Conservation (phyloP, 2,888 invertebrate genomes). For the Hipparchia sbordonii region DNA sequence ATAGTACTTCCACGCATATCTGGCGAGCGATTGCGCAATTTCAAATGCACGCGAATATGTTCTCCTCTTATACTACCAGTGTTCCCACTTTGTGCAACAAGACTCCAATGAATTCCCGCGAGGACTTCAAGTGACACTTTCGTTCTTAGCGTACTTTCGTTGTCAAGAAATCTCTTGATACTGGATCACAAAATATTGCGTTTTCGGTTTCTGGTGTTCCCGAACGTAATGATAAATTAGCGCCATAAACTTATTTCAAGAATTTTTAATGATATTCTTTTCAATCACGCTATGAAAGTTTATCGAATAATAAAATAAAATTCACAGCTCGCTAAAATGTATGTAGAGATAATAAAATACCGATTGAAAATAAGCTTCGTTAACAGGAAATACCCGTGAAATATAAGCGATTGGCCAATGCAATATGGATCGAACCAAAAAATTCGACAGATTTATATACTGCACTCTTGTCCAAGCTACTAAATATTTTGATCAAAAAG, state of each 20-base stretch:
- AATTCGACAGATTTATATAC: conserved; percentile 10
- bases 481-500: background rate
- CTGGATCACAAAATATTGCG: conserved; percentile 25
- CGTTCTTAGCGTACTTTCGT: background rate
- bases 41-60: conserved; percentile 11
- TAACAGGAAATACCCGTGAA: conserved; percentile 1
- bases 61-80: background rate
- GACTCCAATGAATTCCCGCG: background rate
- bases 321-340: background rate
- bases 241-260: conserved; percentile 22
- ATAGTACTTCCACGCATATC: conserved; percentile 36
- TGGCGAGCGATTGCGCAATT: conserved; percentile 3
- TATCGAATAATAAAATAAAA: background rate
- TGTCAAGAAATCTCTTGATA: conserved; percentile 23
- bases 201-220: conserved; percentile 26
- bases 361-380: background rate
- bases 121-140: background rate
- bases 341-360: conserved; percentile 2
- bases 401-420: background rate
- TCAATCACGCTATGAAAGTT: background rate
- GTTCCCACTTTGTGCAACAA: background rate
- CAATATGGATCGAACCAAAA: background rate
- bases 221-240: conserved; percentile 26
- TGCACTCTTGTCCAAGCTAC: conserved; percentile 6
- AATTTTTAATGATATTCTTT: background rate